Evolutionary conservation across 2,113 vertebrate genomes (phyloP).

Genomic region (Hepsetus odoe): DNA sequence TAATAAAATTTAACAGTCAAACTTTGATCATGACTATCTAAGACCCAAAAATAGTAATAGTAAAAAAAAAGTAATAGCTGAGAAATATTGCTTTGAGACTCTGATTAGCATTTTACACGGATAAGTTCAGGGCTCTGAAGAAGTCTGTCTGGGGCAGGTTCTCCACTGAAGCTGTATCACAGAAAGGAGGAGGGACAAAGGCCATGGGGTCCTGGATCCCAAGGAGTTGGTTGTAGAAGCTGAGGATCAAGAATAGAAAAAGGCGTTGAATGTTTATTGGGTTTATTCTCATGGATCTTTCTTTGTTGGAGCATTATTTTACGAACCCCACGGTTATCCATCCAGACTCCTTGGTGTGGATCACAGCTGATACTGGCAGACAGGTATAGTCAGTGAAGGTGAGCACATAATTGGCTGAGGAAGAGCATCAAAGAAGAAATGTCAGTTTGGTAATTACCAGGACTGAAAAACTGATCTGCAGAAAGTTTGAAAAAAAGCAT

Average conservation of each 20-base stretch:
- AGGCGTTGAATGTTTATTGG: too few relatives aligned
- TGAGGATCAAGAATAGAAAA: neutral
- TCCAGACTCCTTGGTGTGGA: neutral
- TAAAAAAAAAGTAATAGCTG: too few relatives aligned
- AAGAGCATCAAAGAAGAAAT: neutral
- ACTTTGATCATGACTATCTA: too few relatives aligned
- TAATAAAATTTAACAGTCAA: too few relatives aligned
- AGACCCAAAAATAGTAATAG: too few relatives aligned
- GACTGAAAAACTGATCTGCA: too few relatives aligned
- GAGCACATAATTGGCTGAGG: neutral
- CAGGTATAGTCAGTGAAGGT: constrained; percentile 1
- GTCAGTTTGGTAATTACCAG: too few relatives aligned
- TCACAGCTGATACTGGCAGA: neutral
- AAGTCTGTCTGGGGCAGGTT: constrained; percentile 1
- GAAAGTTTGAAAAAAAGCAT: too few relatives aligned
- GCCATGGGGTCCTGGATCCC: neutral
- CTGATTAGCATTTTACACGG: too few relatives aligned
- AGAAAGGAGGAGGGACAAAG: constrained; percentile 12
- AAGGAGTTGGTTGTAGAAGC: constrained; percentile 30
- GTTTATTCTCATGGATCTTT: neutral
- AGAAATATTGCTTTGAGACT: too few relatives aligned
- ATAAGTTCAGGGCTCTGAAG: neutral
- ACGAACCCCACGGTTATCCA: constrained; percentile 11
- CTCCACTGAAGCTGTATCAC: neutral
- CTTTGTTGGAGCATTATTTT: neutral